A percentile compares a stretch with the other conserved stretches of the same genome.
These are phyloP conservation scores for Diploscapter pachys DNA, from an alignment of 1,140 invertebrate species.

Conservation along the genomic window DNA sequence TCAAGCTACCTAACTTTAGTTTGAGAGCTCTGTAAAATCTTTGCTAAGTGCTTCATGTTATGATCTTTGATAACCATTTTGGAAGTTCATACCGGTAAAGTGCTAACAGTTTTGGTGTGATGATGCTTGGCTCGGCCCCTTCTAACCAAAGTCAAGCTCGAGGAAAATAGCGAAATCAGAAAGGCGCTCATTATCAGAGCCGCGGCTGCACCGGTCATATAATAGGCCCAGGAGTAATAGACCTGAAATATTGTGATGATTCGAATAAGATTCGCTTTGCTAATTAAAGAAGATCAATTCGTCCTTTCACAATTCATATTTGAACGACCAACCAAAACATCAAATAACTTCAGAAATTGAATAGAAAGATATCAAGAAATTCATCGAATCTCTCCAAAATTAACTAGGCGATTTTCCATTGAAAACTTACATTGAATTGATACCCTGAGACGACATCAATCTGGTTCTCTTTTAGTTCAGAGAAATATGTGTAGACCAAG, in stretches of 20 bases:
- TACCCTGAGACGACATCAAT: conserved; percentile 12
- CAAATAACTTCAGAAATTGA: too few relatives aligned
- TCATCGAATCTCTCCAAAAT: too few relatives aligned
- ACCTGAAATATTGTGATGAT: conserved; percentile 12
- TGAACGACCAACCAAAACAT: too few relatives aligned
- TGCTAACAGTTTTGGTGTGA: too few relatives aligned
- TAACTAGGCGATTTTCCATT: too few relatives aligned
- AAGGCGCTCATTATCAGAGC: conserved; percentile 17
- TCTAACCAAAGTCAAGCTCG: conserved; percentile 13
- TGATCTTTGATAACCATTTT: too few relatives aligned
- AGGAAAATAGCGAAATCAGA: conserved; percentile 18
- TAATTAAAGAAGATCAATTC: too few relatives aligned
- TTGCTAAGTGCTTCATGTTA: background rate
- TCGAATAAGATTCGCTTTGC: background rate
- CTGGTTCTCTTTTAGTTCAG: conserved; percentile 27
- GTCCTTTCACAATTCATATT: too few relatives aligned
- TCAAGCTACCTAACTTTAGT: background rate
- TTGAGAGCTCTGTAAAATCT: background rate
- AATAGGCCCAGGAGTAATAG: conserved; percentile 33
- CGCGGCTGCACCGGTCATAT: conserved; percentile 18
- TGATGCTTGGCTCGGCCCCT: background rate
- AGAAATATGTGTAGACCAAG: conserved; percentile 21
- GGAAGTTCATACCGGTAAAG: too few relatives aligned
- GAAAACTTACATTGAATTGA: conserved; percentile 3
- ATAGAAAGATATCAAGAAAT: too few relatives aligned